Base-by-base conservation (phyloP, 2,888 invertebrate genomes). In the Troides oblongomaculatus region DNA sequence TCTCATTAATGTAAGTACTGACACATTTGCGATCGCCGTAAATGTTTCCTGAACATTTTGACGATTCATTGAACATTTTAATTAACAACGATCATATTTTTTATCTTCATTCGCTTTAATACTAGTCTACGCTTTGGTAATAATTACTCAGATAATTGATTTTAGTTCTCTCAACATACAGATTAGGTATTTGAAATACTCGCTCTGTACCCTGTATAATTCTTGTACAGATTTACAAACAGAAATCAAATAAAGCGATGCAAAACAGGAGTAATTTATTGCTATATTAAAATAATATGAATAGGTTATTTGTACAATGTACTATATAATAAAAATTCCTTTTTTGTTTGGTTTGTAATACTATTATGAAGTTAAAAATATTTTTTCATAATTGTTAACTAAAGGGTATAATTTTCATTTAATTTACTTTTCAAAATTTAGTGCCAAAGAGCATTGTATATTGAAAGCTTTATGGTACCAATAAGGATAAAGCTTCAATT, bases 1-100 rank as follows among this genome's bases (percentile, higher is more conserved):
- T 63, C 39, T 69, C 64, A 61, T 64, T 43, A 61, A 64, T 64
- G 64, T 64, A 56, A 69, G 69, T 69, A 64, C 43, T 64, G 69
- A 56, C 64, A 61, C 61, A 43, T 61, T 64, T 64, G 64, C 57
- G 64, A 25, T 60, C 39, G 14, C 12, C 36, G 59, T 23, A 18
- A 62, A 64, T 21, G 60, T 64, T 53, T 17, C 23, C 43, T 23
- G 56, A 60, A 43, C 25, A 36, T 53, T 64, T 64, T 25, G 21
- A 6, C 36, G 64, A 60, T 59, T 50, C 50, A 17, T n/a, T 18
- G n/a, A 53, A 53, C 18, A 53, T 50, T 67, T 62, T 14, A 67
- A 58, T 67, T 30, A n/a, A 62, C 8, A 57, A 39, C 17, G 25
- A 36, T 66, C 21, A 59, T n/a, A 58, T 50, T n/a, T 65, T 1